Conservation (phyloP, 1,140 invertebrate species). For the Aethina tumida region DNA sequence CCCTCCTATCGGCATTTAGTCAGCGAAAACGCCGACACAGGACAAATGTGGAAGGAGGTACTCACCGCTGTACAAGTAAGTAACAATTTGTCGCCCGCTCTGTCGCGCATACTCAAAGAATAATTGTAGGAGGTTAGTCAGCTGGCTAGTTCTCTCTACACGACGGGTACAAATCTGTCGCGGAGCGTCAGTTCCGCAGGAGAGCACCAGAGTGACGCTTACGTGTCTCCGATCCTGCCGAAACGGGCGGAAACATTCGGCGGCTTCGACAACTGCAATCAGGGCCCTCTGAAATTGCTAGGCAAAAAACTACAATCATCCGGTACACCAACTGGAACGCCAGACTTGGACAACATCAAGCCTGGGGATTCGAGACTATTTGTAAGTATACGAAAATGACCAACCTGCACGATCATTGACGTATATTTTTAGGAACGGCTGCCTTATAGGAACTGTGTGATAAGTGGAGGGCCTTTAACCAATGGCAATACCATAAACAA, state of each 20-base stretch:
- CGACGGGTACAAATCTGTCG: constrained; percentile 65
- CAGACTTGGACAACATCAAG: constrained; percentile 32
- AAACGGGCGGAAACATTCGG: constrained; percentile 90
- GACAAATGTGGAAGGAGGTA: constrained; percentile 58
- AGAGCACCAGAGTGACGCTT: constrained; percentile 75
- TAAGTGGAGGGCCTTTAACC: constrained; percentile 28
- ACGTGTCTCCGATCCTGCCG: constrained; percentile 72
- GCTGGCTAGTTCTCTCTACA: constrained; percentile 58
- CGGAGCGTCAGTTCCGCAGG: constrained; percentile 86
- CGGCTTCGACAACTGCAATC: constrained; percentile 72
- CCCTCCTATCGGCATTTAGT: constrained; percentile 49
- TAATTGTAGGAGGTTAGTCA: constrained; percentile 55
- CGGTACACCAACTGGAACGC: constrained; percentile 26
- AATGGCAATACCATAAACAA: constrained; percentile 24
- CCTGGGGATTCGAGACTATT: constrained; percentile 33
- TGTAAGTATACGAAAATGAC: constrained; percentile 22
- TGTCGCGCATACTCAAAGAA: constrained; percentile 9
- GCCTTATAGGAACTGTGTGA: constrained; percentile 40
- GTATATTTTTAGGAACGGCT: constrained; percentile 38
- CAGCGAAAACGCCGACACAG: constrained; percentile 48
- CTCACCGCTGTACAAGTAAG: constrained; percentile 55
- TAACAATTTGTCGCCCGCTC: constrained; percentile 1
- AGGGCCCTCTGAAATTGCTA: constrained; percentile 30
- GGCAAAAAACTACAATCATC: constrained; percentile 31
- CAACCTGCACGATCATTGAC: background rate